phyloP scores from a whole-genome alignment of 2,888 invertebrate species.

The Drosophila koepferae region DNA sequence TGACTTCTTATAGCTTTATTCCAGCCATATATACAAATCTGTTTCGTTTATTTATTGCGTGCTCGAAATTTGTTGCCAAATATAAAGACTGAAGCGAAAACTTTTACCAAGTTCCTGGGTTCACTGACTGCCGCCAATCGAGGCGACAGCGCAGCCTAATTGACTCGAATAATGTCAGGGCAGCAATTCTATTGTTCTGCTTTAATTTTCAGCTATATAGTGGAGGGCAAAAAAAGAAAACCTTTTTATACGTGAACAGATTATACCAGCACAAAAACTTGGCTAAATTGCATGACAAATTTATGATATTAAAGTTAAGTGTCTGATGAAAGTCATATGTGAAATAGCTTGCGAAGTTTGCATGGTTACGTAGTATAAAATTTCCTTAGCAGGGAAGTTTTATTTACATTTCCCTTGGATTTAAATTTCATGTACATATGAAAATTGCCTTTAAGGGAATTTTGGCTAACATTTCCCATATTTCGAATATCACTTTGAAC shows the following conservation, averaged over 20 bases:
- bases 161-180: conserved; percentile 59
- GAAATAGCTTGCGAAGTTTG: background rate
- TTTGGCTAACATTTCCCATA: background rate
- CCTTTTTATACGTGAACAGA: conserved; percentile 13
- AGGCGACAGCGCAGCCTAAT: conserved; percentile 34
- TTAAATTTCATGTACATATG: background rate
- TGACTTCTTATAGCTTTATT: conserved; percentile 20
- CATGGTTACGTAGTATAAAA: background rate
- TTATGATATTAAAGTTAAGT: conserved; percentile 20
- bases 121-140: conserved; percentile 52
- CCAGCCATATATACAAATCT: conserved; percentile 31
- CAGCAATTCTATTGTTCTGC: conserved; percentile 32
- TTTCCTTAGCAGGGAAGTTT: rapidly evolving
- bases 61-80: conserved; percentile 71
- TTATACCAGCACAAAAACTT: conserved; percentile 12
- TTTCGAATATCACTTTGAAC: too few relatives aligned
- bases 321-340: background rate
- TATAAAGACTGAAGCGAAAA: conserved; percentile 50
- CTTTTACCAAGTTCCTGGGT: conserved; percentile 33
- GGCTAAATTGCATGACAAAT: conserved; percentile 12
- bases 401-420: background rate
- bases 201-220: conserved; percentile 20
- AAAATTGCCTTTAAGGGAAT: background rate
- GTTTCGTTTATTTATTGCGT: conserved; percentile 68
- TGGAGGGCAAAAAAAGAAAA: background rate